Evolutionary conservation across 2,888 invertebrate species (phyloP).

Genomic region (Piscicola geometra): DNA sequence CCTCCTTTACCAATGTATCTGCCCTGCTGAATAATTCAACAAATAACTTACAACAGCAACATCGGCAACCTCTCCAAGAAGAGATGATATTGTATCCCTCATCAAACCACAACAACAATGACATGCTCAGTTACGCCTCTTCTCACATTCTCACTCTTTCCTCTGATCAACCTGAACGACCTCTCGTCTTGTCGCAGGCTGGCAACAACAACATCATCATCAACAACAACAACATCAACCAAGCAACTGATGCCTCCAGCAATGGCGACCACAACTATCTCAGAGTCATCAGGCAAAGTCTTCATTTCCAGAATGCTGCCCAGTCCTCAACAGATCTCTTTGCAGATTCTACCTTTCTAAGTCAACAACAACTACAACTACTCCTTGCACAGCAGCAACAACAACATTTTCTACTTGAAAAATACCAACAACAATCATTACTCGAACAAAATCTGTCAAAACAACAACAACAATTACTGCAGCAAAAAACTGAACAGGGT

Average conservation of each 20-base stretch:
- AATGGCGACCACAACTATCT: neutral
- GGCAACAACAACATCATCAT: too few species aligned
- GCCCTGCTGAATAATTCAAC: neutral
- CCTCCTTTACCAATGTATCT: conserved; percentile 2
- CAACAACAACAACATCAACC: neutral
- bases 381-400: neutral
- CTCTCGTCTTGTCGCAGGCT: too few species aligned
- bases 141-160: conserved; percentile 3
- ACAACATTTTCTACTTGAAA: neutral
- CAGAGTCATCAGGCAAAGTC: neutral
- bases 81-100: too few species aligned
- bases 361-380: conserved; percentile 2
- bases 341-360: neutral
- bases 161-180: too few species aligned
- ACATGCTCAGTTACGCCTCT: neutral
- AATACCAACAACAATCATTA: neutral
- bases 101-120: neutral
- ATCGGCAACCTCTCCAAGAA: too few species aligned
- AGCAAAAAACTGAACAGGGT: neutral
- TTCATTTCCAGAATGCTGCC: too few species aligned
- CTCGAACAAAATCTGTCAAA: too few species aligned
- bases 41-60: neutral
- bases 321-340: too few species aligned
- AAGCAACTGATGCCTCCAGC: neutral
- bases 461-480: conserved; percentile 19